Conservation (phyloP, 2,113 vertebrate species). For the Mellivora capensis region DNA sequence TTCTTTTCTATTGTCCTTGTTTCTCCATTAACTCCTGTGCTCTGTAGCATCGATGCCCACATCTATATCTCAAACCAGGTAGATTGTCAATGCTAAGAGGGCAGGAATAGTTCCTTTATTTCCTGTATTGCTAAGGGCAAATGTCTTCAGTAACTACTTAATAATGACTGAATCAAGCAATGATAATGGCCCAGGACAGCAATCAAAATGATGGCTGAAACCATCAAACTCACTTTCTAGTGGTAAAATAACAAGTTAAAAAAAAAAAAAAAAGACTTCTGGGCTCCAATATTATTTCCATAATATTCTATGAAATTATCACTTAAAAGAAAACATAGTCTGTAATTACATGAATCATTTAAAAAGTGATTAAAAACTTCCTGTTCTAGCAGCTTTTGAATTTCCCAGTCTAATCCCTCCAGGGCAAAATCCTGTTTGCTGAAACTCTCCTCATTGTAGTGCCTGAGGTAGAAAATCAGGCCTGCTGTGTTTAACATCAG, state of each 20-base stretch:
- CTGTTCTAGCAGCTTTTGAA: conserved; percentile 42
- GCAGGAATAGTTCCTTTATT: not conserved
- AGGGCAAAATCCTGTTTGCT: conserved; percentile 50
- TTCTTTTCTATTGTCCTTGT: not conserved
- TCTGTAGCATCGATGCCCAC: not conserved
- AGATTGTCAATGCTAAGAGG: not conserved
- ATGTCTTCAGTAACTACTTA: not conserved
- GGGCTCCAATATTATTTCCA: conserved; percentile 49
- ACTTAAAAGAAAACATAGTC: conserved; percentile 55
- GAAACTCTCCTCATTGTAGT: not conserved
- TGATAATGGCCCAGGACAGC: not conserved
- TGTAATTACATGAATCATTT: conserved; percentile 60
- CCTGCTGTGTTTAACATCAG: not conserved
- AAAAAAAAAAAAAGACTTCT: not conserved
- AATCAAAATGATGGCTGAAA: not conserved
- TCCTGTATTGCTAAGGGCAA: not conserved
- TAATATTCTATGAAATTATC: conserved; percentile 28
- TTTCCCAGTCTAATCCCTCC: conserved; percentile 5
- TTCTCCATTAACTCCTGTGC: not conserved
- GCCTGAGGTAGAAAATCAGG: conserved; percentile 6
- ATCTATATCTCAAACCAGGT: not conserved
- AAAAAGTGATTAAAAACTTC: conserved; percentile 64
- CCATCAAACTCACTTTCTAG: not conserved
- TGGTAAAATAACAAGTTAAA: not conserved
- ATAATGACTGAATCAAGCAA: not conserved